Conservation (phyloP, 2,113 vertebrate species). For the Furnarius figulus region DNA sequence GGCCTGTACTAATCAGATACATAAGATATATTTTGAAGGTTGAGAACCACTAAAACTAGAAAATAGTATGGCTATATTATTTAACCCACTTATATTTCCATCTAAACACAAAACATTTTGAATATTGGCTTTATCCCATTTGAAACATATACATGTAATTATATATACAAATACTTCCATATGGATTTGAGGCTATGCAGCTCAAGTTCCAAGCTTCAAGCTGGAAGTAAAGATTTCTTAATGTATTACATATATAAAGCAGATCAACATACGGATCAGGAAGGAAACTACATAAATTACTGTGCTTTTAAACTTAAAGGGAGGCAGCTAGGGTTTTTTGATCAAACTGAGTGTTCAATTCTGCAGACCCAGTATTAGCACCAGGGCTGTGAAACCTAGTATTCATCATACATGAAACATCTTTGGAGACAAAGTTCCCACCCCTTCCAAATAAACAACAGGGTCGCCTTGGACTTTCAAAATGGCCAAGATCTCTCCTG, state of each 20-base stretch:
- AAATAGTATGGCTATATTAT: neutral
- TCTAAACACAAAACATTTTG: neutral
- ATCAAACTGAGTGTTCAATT: neutral
- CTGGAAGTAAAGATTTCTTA: neutral
- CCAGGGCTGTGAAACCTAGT: neutral
- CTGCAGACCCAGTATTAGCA: neutral
- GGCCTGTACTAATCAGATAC: neutral
- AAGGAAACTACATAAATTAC: neutral
- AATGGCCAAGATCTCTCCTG: neutral
- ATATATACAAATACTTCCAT: neutral
- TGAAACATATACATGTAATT: neutral
- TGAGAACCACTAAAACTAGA: neutral
- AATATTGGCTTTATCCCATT: neutral
- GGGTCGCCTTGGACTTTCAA: neutral
- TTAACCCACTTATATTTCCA: neutral
- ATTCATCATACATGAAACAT: neutral
- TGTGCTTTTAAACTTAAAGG: neutral
- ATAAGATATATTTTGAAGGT: neutral
- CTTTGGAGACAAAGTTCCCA: neutral
- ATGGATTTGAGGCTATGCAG: neutral
- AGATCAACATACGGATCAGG: neutral
- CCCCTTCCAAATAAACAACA: neutral
- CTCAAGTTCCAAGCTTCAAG: too few relatives aligned
- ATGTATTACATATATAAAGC: neutral
- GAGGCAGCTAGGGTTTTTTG: fast-evolving